phyloP scores from a whole-genome alignment of 2,113 vertebrate species.

The Galeopterus variegatus region DNA sequence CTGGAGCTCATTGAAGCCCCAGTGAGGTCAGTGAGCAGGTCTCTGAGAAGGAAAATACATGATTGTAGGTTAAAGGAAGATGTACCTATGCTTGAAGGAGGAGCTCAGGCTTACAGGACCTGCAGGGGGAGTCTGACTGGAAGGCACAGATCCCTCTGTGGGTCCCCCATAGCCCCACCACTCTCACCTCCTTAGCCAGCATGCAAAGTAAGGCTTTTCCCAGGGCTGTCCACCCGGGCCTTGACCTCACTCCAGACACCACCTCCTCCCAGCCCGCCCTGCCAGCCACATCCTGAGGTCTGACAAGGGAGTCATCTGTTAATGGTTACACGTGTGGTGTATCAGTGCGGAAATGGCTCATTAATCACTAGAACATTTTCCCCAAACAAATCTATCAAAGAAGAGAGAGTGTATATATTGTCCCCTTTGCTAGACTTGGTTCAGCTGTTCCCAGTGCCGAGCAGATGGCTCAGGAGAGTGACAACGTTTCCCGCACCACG shows the following conservation, averaged over 20 bases:
- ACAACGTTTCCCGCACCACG: accelerated
- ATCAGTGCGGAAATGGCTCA: constrained; percentile 65
- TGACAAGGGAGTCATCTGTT: background rate
- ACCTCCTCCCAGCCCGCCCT: background rate
- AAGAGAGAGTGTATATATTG: accelerated
- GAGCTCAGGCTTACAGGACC: accelerated
- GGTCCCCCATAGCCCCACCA: background rate
- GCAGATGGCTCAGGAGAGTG: constrained; percentile 17
- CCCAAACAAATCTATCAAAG: constrained; percentile 69
- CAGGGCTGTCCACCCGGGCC: background rate
- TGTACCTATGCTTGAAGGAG: accelerated
- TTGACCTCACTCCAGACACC: background rate
- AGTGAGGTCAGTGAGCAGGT: background rate
- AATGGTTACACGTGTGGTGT: background rate
- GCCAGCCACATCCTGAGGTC: background rate
- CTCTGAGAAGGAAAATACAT: background rate
- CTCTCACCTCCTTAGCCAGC: background rate
- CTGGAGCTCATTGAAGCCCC: accelerated
- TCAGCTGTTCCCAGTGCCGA: background rate
- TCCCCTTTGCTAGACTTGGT: background rate
- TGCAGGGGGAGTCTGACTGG: accelerated
- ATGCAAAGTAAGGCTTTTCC: background rate
- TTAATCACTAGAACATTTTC: constrained; percentile 59
- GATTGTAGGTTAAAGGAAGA: background rate
- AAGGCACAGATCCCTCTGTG: background rate